Percentiles rank a stretch among this genome's conserved stretches.
Evolutionary conservation across 2,797 vertebrate genomes (phyloP).

Genomic region (Gymnothorax javanicus): DNA sequence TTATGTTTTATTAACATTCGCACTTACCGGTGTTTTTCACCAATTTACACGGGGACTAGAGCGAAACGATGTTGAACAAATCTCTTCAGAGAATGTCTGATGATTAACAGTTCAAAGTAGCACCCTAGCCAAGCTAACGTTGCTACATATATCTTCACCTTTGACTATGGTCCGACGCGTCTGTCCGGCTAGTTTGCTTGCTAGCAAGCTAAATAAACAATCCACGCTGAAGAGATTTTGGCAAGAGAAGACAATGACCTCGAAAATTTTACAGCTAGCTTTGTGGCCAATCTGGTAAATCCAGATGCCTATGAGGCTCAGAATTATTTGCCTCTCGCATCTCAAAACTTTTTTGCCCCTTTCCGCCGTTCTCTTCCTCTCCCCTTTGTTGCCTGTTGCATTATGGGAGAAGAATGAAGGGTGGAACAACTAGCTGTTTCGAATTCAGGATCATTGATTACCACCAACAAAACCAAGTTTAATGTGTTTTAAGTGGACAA

Average conservation of each 20-base stretch:
- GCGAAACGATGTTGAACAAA: conserved; percentile 31
- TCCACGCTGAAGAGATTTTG: not conserved
- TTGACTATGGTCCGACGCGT: conserved; percentile 16
- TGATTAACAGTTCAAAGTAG: not conserved
- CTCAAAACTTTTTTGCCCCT: conserved; percentile 45
- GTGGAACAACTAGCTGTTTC: conserved; percentile 14
- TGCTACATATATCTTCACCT: conserved; percentile 20
- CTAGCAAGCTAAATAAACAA: conserved; percentile 13
- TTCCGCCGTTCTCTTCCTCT: conserved; percentile 38
- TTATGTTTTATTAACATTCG: not conserved
- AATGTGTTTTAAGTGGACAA: not conserved
- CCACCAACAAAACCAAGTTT: not conserved
- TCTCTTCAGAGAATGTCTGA: conserved; percentile 30
- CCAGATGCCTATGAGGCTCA: conserved; percentile 31
- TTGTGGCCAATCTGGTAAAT: not conserved
- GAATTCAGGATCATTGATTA: conserved; percentile 9
- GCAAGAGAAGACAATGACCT: not conserved
- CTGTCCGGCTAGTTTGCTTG: conserved; percentile 5
- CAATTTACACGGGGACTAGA: not conserved
- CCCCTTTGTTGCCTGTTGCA: conserved; percentile 58
- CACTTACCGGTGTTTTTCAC: conserved; percentile 23
- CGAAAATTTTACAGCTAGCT: not conserved
- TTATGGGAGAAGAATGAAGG: conserved; percentile 45
- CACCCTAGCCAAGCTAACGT: conserved; percentile 33
- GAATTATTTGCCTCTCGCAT: conserved; percentile 27